Percentiles rank a stretch among this genome's conserved stretches.
Conservation (phyloP, 2,113 vertebrate species). For the Ochotona princeps region DNA sequence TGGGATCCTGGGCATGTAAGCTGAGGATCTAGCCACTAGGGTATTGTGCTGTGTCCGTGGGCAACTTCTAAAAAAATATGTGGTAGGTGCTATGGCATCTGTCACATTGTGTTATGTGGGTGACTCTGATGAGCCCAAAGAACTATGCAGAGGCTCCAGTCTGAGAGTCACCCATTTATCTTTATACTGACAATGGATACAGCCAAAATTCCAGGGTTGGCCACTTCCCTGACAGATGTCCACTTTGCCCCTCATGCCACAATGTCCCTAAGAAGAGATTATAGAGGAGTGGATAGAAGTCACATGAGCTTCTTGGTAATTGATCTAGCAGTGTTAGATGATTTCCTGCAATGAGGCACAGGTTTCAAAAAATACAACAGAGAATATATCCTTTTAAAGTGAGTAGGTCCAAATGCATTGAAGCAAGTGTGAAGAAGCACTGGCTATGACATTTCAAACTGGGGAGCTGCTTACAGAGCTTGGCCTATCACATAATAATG, state of each 20-base stretch:
- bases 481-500: neutral
- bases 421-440: neutral
- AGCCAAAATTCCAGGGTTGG: neutral
- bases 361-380: neutral
- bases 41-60: neutral
- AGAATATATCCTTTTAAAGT: neutral
- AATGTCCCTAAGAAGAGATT: neutral
- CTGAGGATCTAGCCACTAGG: too few relatives aligned
- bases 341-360: neutral
- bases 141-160: too few relatives aligned
- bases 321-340: neutral
- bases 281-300: neutral
- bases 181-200: neutral
- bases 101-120: neutral
- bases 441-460: neutral
- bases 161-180: neutral
- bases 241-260: neutral
- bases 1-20: too few relatives aligned
- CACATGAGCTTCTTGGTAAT: neutral
- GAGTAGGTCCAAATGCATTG: neutral
- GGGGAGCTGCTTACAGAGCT: neutral
- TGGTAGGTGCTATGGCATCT: fast-evolving
- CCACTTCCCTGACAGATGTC: neutral
- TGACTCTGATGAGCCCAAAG: neutral
- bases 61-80: neutral